Evolutionary conservation across 2,888 invertebrate genomes (phyloP), one percentile per base, ranked within the genome.

Genomic region (Spisula subtruncata): DNA sequence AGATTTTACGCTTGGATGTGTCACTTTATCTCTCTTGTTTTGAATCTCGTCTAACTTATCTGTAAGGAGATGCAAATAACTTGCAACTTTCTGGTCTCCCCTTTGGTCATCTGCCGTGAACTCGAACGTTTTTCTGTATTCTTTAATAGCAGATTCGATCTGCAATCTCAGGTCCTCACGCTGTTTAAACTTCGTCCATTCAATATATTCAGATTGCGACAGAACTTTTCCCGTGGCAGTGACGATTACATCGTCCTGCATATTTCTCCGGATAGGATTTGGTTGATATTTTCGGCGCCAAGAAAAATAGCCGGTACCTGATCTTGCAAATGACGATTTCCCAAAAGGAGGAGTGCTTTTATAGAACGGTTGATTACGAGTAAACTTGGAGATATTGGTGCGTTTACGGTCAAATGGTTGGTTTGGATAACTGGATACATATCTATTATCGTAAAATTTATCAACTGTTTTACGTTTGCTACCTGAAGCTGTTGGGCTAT

Each of bases 11-110:
- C 25, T 66, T 5, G 25, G 25, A 8, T 0, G 25, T 10, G 0
- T n/a, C 25, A 88, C 1, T n/a, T 84, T 56, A 41, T 84, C 71
- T 35, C 91, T 60, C 85, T 89, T 89, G 29, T 18, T 85, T 81
- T 91, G 89, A 20, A 91, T 85, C 80, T 60, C 48, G 29, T 85
- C 87, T 32, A 89, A 86, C 46, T 87, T 89, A 12, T 83, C 87
- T 6, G 87, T 87, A 18, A 91, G 60, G 29, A 66, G 83, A 10
- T 89, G 79, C 12, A 91, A 71, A 79, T 87, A 91, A 56, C 84
- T 89, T 32, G 91, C 87, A 81, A 91, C 91, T 41, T 91, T 91
- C 56, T 71, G 83, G 71, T 91, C 89, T 1, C 87, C 91, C 18
- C 51, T 80, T 12, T 79, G 32, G n/a, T 91, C 91, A 80, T 83